A percentile compares a stretch with the other conserved stretches of the same genome.
phyloP scores from a whole-genome alignment of 2,113 vertebrate species.

The Pholis gunnellus region DNA sequence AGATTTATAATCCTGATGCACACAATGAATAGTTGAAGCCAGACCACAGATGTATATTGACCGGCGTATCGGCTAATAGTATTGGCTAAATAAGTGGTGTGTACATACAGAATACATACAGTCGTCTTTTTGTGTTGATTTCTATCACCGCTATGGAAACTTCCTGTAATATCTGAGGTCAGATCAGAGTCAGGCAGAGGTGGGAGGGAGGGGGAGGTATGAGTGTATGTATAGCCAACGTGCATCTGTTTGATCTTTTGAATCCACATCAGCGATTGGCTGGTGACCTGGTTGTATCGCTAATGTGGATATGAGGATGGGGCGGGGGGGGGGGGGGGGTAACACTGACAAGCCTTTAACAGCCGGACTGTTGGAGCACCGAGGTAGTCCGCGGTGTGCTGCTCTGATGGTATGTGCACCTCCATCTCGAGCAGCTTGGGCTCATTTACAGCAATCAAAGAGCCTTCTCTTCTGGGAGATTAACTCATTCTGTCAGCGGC shows the following conservation, averaged over 20 bases:
- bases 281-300: constrained; percentile 1
- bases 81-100: not conserved
- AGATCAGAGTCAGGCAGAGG: not conserved
- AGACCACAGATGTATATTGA: not conserved
- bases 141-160: not conserved
- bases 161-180: not conserved
- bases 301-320: constrained; percentile 2
- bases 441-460: constrained; percentile 53
- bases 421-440: constrained; percentile 27
- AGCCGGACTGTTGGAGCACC: not conserved
- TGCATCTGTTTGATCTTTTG: constrained; percentile 46
- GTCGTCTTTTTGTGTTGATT: not conserved
- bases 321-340: not conserved
- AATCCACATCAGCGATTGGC: constrained; percentile 36
- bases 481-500: constrained; percentile 20
- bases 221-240: not conserved
- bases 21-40: not conserved
- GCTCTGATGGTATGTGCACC: constrained; percentile 17
- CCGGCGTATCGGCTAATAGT: not conserved
- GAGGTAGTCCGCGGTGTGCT: not conserved
- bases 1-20: not conserved
- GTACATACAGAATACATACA: not conserved
- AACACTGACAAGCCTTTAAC: not conserved
- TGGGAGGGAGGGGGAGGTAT: not conserved
- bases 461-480: constrained; percentile 47